These are phyloP conservation scores for Mesoligia furuncula DNA, from an alignment of 2,888 invertebrate genomes.

Conservation along the genomic window DNA sequence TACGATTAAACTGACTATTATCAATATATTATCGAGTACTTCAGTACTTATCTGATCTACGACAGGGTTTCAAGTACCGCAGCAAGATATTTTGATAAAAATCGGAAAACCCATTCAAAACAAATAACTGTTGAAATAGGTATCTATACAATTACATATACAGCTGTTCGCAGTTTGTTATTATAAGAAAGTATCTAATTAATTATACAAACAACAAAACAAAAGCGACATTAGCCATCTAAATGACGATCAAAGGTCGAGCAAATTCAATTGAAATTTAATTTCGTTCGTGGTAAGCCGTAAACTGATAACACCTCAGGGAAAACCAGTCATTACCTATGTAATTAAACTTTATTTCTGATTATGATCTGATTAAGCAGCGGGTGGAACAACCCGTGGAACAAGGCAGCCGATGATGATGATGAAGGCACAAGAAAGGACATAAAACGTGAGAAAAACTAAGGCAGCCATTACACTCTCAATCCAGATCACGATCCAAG, in stretches of 20 bases:
- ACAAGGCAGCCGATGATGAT: not conserved
- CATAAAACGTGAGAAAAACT: not conserved
- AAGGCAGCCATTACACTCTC: no score
- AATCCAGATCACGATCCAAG: no score
- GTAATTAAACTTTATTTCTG: no score
- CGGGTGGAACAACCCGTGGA: not conserved
- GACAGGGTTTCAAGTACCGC: conserved; percentile 17
- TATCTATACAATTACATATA: not conserved
- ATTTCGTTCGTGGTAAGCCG: conserved; percentile 1
- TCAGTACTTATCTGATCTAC: conserved; percentile 36
- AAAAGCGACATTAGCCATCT: conserved; percentile 9
- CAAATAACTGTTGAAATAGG: not conserved
- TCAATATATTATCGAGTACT: conserved; percentile 13
- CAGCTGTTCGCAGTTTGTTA: not conserved
- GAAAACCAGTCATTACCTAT: no score
- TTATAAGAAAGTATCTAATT: not conserved
- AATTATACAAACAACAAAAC: conserved; percentile 10
- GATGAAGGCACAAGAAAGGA: not conserved
- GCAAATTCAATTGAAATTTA: conserved; percentile 25
- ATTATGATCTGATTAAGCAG: no score
- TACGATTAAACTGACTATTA: conserved; percentile 25
- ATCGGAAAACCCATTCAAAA: conserved; percentile 1
- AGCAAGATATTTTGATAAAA: conserved; percentile 22
- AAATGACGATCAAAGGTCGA: conserved; percentile 28
- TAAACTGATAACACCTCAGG: not conserved